Conservation (phyloP, 2,113 vertebrate genomes). For the Epinephelus fuscoguttatus region DNA sequence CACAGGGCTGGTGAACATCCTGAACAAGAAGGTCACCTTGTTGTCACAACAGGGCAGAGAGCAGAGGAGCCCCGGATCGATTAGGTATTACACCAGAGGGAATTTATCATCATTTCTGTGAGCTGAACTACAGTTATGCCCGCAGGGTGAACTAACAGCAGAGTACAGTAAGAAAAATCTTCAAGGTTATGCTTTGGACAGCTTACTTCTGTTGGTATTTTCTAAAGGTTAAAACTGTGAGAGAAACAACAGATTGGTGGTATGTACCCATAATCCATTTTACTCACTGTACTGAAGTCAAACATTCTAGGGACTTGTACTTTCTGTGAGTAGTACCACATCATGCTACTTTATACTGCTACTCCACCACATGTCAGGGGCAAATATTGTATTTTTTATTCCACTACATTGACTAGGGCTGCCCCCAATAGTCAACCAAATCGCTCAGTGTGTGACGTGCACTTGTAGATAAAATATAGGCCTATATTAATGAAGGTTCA, state of each 20-base stretch:
- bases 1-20: conserved; percentile 16
- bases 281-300: not conserved
- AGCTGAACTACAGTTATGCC: not conserved
- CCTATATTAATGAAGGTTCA: too few species aligned
- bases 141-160: conserved; percentile 3
- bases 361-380: not conserved
- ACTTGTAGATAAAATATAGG: too few species aligned
- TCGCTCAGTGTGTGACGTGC: too few species aligned
- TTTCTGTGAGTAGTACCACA: not conserved
- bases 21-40: conserved; percentile 70
- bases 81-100: conserved; percentile 36
- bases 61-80: conserved; percentile 46
- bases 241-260: not conserved
- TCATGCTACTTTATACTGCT: not conserved
- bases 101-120: conserved; percentile 35
- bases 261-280: not conserved
- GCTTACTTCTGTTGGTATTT: not conserved
- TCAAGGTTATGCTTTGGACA: conserved; percentile 27
- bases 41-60: conserved; percentile 43
- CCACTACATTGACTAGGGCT: not conserved
- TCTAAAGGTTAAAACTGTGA: not conserved
- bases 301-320: not conserved
- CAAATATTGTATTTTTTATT: not conserved
- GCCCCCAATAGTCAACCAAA: too few species aligned
- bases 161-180: not conserved